Base-by-base conservation (phyloP, 2,888 invertebrate species). In the Amorpha juglandis region DNA sequence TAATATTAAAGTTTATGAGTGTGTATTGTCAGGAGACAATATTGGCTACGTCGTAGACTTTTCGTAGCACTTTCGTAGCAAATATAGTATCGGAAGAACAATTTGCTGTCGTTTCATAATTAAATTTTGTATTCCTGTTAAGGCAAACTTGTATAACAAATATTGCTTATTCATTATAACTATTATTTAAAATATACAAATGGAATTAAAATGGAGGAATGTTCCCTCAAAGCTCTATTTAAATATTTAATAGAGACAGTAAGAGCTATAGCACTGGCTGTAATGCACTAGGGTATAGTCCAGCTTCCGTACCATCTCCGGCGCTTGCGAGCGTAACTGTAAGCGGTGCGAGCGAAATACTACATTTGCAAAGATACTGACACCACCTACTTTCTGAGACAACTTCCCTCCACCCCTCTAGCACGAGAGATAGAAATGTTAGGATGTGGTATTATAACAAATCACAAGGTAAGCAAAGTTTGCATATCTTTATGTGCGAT, bases 331-430 rank as follows among this genome's bases (percentile, higher is more conserved):
- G 38, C 12, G 53, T 8, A 33, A 35, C 53, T 45, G 14, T 45
- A 14, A 58, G 58, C 58, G 58, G 19, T 42, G 19, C 9, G 58
- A 58, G 58, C 42, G 42, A 38, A 19, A 58, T 19, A 42, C 58
- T 58, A 58, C 58, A 58, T 58, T 58, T 58, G 42, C 58, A 42
- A 58, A 58, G 42, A 58, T 58, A 42, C 42, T 19, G 58, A 58
- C 58, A 58, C 58, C 58, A 58, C 58, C 58, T 42, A 58, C 58
- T 42, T 58, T 19, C 58, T 58, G 12, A 11, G 58, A n/a, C 33
- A 16, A 55, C 55, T 38, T 38, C 35, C 38, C 38, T 35, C 55
- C 8, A 33, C 35, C 38, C 38, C 16, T 1, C 16, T 9, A 35
- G 16, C 16, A 27, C 2, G 27, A 1, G 27, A 27, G 1, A 38